Conservation (phyloP, 2,113 vertebrate species). For the Bufo bufo region DNA sequence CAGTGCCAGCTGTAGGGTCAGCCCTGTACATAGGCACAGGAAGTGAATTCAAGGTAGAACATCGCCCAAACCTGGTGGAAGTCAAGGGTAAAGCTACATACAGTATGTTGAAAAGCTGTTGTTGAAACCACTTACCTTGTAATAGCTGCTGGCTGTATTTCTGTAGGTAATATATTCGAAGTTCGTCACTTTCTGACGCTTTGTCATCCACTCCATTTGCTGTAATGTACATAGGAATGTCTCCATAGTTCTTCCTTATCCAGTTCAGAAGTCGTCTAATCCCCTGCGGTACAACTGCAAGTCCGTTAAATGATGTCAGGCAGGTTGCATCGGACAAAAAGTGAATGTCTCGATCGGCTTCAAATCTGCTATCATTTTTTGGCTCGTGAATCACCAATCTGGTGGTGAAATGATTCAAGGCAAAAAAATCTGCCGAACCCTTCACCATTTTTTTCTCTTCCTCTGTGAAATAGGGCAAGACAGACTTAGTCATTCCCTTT, state of each 20-base stretch:
- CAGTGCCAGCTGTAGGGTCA: too few relatives aligned
- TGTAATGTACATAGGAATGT: slow-evolving; percentile 82
- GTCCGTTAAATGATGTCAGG: slow-evolving; percentile 74
- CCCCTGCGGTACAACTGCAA: slow-evolving; percentile 86
- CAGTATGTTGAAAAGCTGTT: too few relatives aligned
- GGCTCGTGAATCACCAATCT: slow-evolving; percentile 78
- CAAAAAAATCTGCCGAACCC: slow-evolving; percentile 86
- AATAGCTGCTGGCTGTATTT: slow-evolving; percentile 86
- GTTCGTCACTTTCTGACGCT: slow-evolving; percentile 75
- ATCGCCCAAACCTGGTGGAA: too few relatives aligned
- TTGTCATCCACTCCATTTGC: slow-evolving; percentile 89
- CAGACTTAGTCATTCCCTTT: slow-evolving; percentile 67
- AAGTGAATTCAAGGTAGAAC: too few relatives aligned
- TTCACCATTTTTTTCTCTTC: slow-evolving; percentile 76
- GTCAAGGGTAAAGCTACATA: too few relatives aligned
- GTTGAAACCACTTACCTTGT: slow-evolving; percentile 78
- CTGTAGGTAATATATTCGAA: slow-evolving; percentile 83
- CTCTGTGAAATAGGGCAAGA: slow-evolving; percentile 76
- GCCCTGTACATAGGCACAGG: too few relatives aligned
- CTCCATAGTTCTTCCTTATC: slow-evolving; percentile 81
- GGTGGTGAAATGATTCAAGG: slow-evolving; percentile 94
- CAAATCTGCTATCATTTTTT: slow-evolving; percentile 66
- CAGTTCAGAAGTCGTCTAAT: slow-evolving; percentile 82
- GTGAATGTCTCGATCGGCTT: slow-evolving; percentile 73
- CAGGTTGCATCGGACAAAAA: slow-evolving; percentile 85